Percentiles rank a stretch among this genome's conserved stretches.
These are phyloP conservation scores for Otus sunia DNA, from an alignment of 2,113 vertebrate genomes.

Conservation along the genomic window DNA sequence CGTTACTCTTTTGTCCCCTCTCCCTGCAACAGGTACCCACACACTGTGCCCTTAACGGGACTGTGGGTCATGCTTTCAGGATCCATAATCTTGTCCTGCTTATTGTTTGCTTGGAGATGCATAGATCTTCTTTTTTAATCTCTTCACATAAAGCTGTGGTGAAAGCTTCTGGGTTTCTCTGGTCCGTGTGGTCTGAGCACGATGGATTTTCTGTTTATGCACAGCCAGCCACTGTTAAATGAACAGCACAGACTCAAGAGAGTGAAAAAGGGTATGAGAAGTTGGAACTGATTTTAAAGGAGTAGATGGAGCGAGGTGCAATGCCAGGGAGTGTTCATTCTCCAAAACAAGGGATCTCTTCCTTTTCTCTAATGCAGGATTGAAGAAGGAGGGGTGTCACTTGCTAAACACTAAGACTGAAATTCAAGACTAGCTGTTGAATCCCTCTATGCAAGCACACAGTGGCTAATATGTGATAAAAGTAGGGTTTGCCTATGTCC, in stretches of 20 bases:
- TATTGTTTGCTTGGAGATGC: background rate
- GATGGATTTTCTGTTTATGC: constrained; percentile 19
- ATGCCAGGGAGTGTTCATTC: background rate
- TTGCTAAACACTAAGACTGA: background rate
- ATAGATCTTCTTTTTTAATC: background rate
- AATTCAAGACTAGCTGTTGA: background rate
- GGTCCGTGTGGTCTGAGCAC: background rate
- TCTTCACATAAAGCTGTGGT: background rate
- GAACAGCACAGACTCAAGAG: background rate
- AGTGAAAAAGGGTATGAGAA: background rate
- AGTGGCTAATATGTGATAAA: background rate
- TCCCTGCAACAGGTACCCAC: background rate
- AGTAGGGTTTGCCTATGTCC: background rate
- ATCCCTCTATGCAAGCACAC: background rate
- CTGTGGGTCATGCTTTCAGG: background rate
- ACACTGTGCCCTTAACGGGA: background rate
- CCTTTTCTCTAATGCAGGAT: background rate
- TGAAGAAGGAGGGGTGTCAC: background rate
- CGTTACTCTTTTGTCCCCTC: background rate
- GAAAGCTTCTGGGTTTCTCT: constrained; percentile 23
- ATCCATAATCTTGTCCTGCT: background rate
- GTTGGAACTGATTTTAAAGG: background rate
- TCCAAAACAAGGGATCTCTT: background rate
- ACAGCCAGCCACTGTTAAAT: background rate
- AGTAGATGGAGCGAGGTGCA: background rate